Evolutionary conservation across 2,797 vertebrate genomes (phyloP), one percentile per base, ranked within the genome.

Genomic region (Hemibagrus guttatus): DNA sequence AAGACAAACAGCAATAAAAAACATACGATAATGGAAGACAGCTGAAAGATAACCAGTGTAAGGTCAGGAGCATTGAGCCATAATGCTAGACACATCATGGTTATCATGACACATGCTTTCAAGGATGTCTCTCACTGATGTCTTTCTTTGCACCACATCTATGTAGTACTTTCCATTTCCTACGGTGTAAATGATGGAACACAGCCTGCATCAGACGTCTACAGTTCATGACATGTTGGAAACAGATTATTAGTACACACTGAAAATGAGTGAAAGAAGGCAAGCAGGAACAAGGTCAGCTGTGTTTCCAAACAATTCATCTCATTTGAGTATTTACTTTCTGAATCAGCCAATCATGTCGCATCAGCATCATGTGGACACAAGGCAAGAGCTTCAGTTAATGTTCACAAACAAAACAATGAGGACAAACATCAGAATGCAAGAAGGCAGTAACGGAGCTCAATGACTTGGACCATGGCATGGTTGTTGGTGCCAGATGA

Each of bases 211-310:
- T 8, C 19, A 76, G n/a, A 28, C 28, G 4, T 28, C 49, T 31
- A 76, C 49, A 31, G 52, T 56, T 56, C 28, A 78, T 19, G n/a
- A 28, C 16, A 12, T 21, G 23, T 14, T n/a, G 11, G 21, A 17
- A 71, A 23, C 4, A 4, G 39, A 72, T 46, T 4, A 56, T 54
- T 56, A 56, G n/a, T 52, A 28, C 74, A 76, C 16, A 31, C 7
- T 74, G 42, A 52, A 74, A 74, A 49, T 28, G 74, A 76, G 74
- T 76, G 74, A 76, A 31, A 13, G 52, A 76, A 76, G 52, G 16
- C 49, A 56, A 76, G 16, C 52, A 4, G 74, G 9, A 56, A 56
- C 11, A 52, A 52, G 46, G 72, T 17, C 75, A 56, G 31, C 1
- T 16, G 26, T 52, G 6, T 52, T 78, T 78, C 52, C n/a, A 21